Conservation (phyloP, 2,888 invertebrate genomes). For the Lepidochrysops patricia region DNA sequence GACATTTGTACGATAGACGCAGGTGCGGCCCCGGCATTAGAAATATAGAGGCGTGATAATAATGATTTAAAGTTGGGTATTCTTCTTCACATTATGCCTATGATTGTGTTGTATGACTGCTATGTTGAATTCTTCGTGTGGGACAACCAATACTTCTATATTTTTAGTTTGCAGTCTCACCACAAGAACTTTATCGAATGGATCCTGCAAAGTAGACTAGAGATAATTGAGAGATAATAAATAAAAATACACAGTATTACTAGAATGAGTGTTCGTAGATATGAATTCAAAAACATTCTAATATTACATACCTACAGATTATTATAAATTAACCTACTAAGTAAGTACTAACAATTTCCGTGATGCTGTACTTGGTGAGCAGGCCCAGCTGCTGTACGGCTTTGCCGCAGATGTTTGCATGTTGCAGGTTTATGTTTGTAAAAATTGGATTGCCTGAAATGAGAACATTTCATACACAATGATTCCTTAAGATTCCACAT, state of each 20-base stretch:
- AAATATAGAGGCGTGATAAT: no score
- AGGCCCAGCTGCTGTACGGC: slow-evolving; percentile 37
- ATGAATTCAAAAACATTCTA: no score
- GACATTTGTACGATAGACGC: no score
- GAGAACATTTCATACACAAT: no score
- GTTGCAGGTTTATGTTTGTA: slow-evolving; percentile 44
- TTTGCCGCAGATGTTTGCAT: slow-evolving; percentile 41
- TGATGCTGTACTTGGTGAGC: slow-evolving; percentile 38
- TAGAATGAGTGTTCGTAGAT: no score
- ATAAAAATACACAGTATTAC: no score
- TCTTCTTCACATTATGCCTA: slow-evolving; percentile 22
- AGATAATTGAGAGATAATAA: no score
- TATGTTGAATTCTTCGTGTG: slow-evolving; percentile 49
- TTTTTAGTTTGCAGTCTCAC: slow-evolving; percentile 48
- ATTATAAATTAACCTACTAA: no score
- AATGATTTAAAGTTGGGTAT: background rate
- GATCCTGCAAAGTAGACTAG: slow-evolving; percentile 35
- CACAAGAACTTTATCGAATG: slow-evolving; percentile 46
- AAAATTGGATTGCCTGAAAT: slow-evolving; percentile 50
- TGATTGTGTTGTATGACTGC: slow-evolving; percentile 49
- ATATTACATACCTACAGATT: no score
- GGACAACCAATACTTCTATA: slow-evolving; percentile 48
- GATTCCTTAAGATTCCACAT: no score
- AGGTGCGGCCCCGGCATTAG: no score
- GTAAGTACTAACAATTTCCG: slow-evolving; percentile 50